Evolutionary conservation across 1,140 invertebrate genomes (phyloP).

Genomic region (Doryteuthis pealeii): DNA sequence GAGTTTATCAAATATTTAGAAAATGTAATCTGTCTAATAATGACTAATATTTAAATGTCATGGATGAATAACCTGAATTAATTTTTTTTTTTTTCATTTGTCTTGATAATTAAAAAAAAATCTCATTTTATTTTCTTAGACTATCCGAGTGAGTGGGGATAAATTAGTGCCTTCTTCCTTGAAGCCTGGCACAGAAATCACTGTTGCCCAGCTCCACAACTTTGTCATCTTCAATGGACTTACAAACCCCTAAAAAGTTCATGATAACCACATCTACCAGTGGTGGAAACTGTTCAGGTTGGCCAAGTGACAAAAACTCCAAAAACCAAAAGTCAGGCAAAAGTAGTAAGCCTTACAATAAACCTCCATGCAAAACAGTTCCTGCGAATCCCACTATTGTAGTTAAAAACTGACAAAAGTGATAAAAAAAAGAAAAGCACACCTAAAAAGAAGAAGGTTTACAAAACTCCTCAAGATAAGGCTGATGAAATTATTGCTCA

Average conservation of each 20-base stretch:
- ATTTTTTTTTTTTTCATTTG: no score
- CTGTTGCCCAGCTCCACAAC: no score
- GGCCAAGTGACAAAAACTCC: neutral
- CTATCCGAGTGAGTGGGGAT: no score
- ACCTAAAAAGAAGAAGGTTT: constrained; percentile 9
- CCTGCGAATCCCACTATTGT: neutral
- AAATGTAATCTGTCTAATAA: no score
- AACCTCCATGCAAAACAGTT: neutral
- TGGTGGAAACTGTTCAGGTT: neutral
- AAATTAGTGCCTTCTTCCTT: no score
- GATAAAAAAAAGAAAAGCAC: neutral
- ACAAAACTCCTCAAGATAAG: constrained; percentile 36
- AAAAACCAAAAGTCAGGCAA: neutral
- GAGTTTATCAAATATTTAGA: no score
- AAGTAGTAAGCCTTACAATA: neutral
- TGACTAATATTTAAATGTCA: no score
- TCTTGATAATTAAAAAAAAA: no score
- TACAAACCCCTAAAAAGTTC: neutral
- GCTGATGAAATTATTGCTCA: constrained; percentile 47
- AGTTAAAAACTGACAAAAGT: constrained; percentile 11
- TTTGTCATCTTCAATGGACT: no score
- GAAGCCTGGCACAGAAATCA: no score
- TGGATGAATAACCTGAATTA: no score
- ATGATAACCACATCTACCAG: neutral
- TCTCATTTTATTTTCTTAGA: no score